Evolutionary conservation across 2,888 invertebrate species (phyloP), one percentile per base, ranked within the genome.

Genomic region (Napeogenes inachia): DNA sequence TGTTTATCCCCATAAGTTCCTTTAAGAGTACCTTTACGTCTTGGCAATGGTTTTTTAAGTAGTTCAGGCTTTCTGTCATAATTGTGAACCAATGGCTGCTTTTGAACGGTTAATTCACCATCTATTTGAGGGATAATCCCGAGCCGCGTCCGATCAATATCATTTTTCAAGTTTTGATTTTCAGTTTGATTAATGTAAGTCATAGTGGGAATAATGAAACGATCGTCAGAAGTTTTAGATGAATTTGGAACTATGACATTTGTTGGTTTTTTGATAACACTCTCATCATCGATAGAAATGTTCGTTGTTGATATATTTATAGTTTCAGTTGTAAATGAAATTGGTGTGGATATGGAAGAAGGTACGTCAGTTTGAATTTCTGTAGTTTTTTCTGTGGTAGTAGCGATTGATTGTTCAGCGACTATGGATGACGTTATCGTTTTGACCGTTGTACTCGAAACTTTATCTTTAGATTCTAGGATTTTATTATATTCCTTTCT

Each of bases 1-100:
- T 87, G 87, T 73, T 85, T 89, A 54, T 91, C 87, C n/a, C 91
- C 91, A 64, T 91, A 91, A 0, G 91, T 91, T 45, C 90, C 88
- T 75, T 90, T 90, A 0, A 91, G 71, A 3, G 91, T 91, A 3
- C 91, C 91, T 72, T 91, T 91, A 61, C 91, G 77, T 68, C 91
- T 78, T 2, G 86, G 82, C 1, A 85, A 70, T 21, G 82, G 75
- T 58, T 89, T 90, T 67, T 91, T 90, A 68, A 81, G 85, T 35
- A 73, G 62, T 12, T 84, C 82, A 45, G 84, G 82, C 68, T 88
- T 88, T 57, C 84, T 87, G 3, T 66, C 63, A 54, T 73, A 65
- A 13, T 69, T 62, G 71, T 85, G 85, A 8, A 71, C 62, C 0
- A 74, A 32, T 12, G 75, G 57, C 2, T 78, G 56, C 70, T 88